Evolutionary conservation across 1,140 invertebrate species (phyloP), one percentile per base, ranked within the genome.

Genomic region (Sycobia sp.): DNA sequence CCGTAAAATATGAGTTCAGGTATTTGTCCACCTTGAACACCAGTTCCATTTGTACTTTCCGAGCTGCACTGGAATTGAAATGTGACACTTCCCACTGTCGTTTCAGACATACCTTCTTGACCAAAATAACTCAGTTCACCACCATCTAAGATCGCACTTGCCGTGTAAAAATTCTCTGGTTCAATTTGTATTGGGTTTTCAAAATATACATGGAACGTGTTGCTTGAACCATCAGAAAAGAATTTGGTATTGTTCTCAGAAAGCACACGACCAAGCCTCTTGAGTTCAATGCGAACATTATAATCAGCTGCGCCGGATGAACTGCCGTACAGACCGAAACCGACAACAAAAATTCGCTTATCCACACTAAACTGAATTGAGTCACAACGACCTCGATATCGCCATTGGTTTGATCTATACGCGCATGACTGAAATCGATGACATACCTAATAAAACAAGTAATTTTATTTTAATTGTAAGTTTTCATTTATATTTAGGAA

Each of bases 381-480:
- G 73, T 96, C 94, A 74, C 93, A 95, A 44, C 94, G 85, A 13
- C 94, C 94, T 71, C 94, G 84, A 75, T 96, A 96, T 34, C 94
- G 86, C 94, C 94, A 96, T 72, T 98, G 96, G 76, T 97, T 98
- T 72, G 92, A 95, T 68, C 96, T 87, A 77, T 97, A 97, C 4
- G 95, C 96, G 73, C 93, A 96, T 1, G 95, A 97, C 77, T 96
- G 93, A 76, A 98, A 98, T 76, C 96, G 85, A 76, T 96, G 94
- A 73, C 95, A 96, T 13, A 94, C 90, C 90, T 91, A 78, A 23
- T 59, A 71, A 71, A 49, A 25, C 64, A 43, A 11, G 10, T 14
- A 43, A 18, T 22, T 11, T 7, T 11, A 32, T 32, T 32, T 32
- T 32, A 32, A 7, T 7, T 32, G 11, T 32, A 7, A 32, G 29